Evolutionary conservation across 2,113 vertebrate species (phyloP), one percentile per base, ranked within the genome.

Genomic region (Gymnorhina tibicen): DNA sequence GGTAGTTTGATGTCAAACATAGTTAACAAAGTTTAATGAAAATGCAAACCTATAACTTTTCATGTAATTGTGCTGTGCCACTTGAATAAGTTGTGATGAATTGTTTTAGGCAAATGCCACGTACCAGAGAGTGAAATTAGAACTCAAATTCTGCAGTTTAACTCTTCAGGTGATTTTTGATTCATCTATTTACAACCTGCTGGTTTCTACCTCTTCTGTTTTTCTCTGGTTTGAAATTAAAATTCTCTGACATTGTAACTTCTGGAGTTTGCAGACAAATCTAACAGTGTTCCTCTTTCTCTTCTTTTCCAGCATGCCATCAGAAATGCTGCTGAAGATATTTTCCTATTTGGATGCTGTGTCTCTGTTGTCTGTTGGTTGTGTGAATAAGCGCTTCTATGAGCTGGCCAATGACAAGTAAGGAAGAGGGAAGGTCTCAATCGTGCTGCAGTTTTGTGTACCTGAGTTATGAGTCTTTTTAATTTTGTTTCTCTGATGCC

Each of bases 321-420:
- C 98, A 82, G 99, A 99, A 95, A 88, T 99, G 33, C 90, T 99
- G 44, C 66, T 98, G 83, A 98, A 98, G 97, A 98, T 99, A 81
- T 95, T 99, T 64, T 98, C 98, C 22, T 98, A 97, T 95, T 96
- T 99, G 97, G 98, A 99, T 97, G 97, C 96, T 15, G 93, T 72
- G 10, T 97, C 98, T 80, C 97, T 99, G 14, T 94, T 98, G 86
- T 97, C 94, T 83, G 39, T 98, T 30, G 98, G 98, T 55, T 98
- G 98, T 69, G 97, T 98, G 89, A 99, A 95, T 95, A 99, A 97
- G 44, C 92, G 37, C 80, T 98, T 99, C 94, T 97, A 97, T 93
- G 97, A 98, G 24, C 97, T 99, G 72, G 97, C 98, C 93, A 99
- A 83, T 85, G 98, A 98, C 97, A 99, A 99, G 99, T 99, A 98